These are phyloP conservation scores for Phrynosoma platyrhinos DNA, from an alignment of 2,113 vertebrate species.

Conservation along the genomic window DNA sequence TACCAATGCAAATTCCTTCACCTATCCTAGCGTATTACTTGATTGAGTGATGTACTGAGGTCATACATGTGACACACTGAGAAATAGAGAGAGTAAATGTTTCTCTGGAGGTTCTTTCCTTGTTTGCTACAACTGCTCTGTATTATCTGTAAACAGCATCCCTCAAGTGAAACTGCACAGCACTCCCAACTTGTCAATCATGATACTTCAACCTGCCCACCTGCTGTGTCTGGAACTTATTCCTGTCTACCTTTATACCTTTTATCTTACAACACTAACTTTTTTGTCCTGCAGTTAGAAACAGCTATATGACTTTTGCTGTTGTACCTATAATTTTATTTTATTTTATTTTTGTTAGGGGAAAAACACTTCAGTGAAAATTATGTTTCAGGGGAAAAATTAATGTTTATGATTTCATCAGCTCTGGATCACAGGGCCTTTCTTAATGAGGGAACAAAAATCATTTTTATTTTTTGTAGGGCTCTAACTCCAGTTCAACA, in stretches of 20 bases:
- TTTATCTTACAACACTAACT: background rate
- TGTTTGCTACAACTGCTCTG: background rate
- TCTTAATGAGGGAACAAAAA: background rate
- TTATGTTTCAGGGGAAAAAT: background rate
- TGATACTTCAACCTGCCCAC: conserved; percentile 21
- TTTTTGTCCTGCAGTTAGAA: conserved; percentile 7
- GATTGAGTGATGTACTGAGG: background rate
- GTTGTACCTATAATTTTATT: background rate
- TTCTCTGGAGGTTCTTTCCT: conserved; percentile 12
- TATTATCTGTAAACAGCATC: background rate
- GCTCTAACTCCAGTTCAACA: background rate
- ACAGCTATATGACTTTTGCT: background rate
- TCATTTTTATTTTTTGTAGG: background rate
- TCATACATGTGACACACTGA: background rate
- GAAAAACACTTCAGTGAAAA: background rate
- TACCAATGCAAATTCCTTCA: background rate
- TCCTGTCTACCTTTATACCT: background rate
- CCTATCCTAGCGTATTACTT: accelerated
- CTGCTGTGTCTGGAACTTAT: background rate
- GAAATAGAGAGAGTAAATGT: background rate
- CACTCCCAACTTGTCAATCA: background rate
- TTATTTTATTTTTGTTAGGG: background rate
- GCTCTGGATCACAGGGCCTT: background rate
- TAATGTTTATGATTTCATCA: background rate
- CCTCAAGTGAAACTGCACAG: background rate